Percentiles rank a stretch among this genome's conserved stretches.
Conservation (phyloP, 2,797 vertebrate species). For the Scyliorhinus canicula region DNA sequence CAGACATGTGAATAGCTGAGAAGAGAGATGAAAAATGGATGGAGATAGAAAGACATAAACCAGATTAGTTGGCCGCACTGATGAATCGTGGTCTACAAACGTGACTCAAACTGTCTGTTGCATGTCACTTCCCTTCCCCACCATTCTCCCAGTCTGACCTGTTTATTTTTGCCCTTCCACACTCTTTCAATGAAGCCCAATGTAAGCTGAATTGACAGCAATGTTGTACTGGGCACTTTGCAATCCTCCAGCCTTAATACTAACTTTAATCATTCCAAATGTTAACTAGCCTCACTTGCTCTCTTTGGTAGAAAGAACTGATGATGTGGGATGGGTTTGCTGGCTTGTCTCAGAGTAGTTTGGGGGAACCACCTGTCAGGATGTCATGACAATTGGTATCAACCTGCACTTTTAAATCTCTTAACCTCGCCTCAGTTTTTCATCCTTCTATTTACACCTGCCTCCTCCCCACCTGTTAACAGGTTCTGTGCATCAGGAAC, state of each 20-base stretch:
- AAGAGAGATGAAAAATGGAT: background rate
- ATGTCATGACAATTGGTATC: background rate
- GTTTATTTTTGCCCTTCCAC: too few relatives aligned
- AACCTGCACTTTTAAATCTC: background rate
- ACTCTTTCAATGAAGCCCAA: too few relatives aligned
- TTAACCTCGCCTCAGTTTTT: background rate
- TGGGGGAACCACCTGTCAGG: background rate
- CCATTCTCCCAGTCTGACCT: background rate
- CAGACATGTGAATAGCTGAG: background rate
- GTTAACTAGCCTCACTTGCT: background rate
- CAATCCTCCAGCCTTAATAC: background rate
- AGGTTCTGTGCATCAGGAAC: background rate
- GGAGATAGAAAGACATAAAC: background rate
- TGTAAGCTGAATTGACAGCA: background rate
- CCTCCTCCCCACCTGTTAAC: background rate
- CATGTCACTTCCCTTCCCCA: background rate
- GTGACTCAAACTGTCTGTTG: background rate
- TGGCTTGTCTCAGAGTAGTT: background rate
- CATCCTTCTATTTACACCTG: background rate
- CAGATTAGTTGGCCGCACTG: background rate
- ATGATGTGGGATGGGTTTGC: background rate
- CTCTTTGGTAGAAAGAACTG: background rate
- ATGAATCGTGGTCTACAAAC: background rate
- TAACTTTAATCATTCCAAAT: background rate
- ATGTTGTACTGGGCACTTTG: background rate